Evolutionary conservation across 2,888 invertebrate species (phyloP), one percentile per base, ranked within the genome.

Genomic region (Athetis lepigone): DNA sequence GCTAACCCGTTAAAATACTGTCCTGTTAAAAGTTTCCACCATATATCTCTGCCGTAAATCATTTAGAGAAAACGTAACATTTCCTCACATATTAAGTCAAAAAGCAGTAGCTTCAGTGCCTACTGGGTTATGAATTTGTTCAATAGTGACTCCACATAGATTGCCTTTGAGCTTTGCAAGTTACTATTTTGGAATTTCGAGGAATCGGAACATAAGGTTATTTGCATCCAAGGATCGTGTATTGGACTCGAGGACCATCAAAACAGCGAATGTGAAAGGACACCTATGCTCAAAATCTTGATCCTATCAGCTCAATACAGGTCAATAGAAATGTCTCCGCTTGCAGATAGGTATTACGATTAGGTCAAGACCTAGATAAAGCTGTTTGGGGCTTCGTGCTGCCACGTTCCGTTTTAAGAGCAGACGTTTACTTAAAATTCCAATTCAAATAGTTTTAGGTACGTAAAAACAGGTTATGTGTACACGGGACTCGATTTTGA

Each of bases 391-490:
- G 19, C 18, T 29, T 52, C 19, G 8, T 27, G 13, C 23, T 11
- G 21, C 45, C 63, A 63, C 64, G 64, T 64, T 29, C 45, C 2
- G 54, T 16, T 37, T 37, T 52, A 63, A 52, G 23, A 8, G 37
- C 29, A 25, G 45, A n/a, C 37, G 52, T 63, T 63, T 64, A 19
- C 54, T 54, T 52, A 54, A 63, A 64, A 64, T 54, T 37, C n/a
- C 16, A 29, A 13, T 43, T 19, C 49, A 18, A 4, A 4, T 43
- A 21, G 18, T 37, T 23, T 16, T 13, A n/a, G n/a, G 27, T 36
- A 13, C n/a, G n/a, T n/a, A 47, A 33, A 57, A 40, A 37, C 29
- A 23, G n/a, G 7, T 45, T 29, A 51, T 43, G 21, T 11, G 36
- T n/a, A n/a, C n/a, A n/a, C n/a, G n/a, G n/a, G n/a, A n/a, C n/a